These are phyloP conservation scores for Clarias pachynema DNA, from an alignment of 2,797 vertebrate species.

Conservation along the genomic window DNA sequence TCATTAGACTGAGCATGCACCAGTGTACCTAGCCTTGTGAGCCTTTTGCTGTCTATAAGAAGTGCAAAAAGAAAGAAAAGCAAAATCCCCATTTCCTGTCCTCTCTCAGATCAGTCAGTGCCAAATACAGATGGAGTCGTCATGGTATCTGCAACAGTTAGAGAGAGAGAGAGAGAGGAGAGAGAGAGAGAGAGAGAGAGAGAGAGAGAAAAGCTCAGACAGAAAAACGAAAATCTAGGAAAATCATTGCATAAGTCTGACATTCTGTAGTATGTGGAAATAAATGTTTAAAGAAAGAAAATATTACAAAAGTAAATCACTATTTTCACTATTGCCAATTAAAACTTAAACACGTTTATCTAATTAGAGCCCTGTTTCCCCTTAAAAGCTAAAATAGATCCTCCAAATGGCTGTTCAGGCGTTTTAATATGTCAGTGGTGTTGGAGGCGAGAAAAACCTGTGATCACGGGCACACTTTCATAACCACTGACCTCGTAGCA, in stretches of 20 bases:
- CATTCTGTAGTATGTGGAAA: neutral
- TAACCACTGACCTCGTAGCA: neutral
- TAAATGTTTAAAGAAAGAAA: neutral
- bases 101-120: slow-evolving; percentile 45
- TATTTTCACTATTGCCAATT: neutral
- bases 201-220: slow-evolving; percentile 7
- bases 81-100: slow-evolving; percentile 79
- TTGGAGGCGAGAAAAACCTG: slow-evolving; percentile 10
- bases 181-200: too few species aligned
- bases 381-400: slow-evolving; percentile 1
- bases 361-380: neutral
- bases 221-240: slow-evolving; percentile 18
- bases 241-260: slow-evolving; percentile 38
- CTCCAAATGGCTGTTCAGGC: slow-evolving; percentile 15
- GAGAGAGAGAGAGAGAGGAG: neutral
- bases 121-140: slow-evolving; percentile 38
- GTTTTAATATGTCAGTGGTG: neutral
- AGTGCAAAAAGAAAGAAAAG: slow-evolving; percentile 78
- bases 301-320: neutral
- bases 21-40: slow-evolving; percentile 69
- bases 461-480: slow-evolving; percentile 13
- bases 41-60: slow-evolving; percentile 78
- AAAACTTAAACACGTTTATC: neutral
- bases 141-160: slow-evolving; percentile 50
- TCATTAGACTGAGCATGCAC: slow-evolving; percentile 89